Conservation (phyloP, 2,888 invertebrate genomes). For the Phorcus lineatus region DNA sequence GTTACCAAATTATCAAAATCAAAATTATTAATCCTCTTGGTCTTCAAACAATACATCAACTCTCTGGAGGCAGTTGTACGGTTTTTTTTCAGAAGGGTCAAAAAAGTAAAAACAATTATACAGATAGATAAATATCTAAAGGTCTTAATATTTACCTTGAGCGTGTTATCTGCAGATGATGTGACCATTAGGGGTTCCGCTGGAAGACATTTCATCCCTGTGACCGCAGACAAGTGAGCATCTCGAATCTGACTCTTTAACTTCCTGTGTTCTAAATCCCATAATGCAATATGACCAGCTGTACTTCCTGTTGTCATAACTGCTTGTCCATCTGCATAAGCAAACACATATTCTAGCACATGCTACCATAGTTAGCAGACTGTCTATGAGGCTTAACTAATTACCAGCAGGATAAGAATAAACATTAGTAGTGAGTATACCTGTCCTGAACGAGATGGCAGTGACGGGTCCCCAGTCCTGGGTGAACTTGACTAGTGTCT, state of each 20-base stretch:
- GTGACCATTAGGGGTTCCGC: constrained; percentile 93
- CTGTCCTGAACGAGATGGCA: constrained; percentile 86
- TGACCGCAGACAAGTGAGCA: constrained; percentile 85
- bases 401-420: not conserved
- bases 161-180: constrained; percentile 93
- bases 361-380: too few species aligned
- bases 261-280: constrained; percentile 85
- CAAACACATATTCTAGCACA: too few species aligned
- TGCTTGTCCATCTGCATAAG: constrained; percentile 84
- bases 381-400: not conserved
- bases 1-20: too few species aligned
- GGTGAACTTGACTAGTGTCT: constrained; percentile 87
- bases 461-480: constrained; percentile 95
- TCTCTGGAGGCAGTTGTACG: too few species aligned
- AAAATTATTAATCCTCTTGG: too few species aligned
- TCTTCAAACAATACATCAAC: too few species aligned
- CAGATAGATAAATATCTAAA: too few species aligned
- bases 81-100: too few species aligned
- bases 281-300: constrained; percentile 91
- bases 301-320: constrained; percentile 90
- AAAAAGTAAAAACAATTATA: too few species aligned
- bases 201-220: constrained; percentile 88
- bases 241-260: constrained; percentile 87
- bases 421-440: constrained; percentile 43
- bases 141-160: constrained; percentile 81